A percentile compares a stretch with the other conserved stretches of the same genome.
Conservation (phyloP, 2,888 invertebrate genomes). For the Sphaeridia pumilis region DNA sequence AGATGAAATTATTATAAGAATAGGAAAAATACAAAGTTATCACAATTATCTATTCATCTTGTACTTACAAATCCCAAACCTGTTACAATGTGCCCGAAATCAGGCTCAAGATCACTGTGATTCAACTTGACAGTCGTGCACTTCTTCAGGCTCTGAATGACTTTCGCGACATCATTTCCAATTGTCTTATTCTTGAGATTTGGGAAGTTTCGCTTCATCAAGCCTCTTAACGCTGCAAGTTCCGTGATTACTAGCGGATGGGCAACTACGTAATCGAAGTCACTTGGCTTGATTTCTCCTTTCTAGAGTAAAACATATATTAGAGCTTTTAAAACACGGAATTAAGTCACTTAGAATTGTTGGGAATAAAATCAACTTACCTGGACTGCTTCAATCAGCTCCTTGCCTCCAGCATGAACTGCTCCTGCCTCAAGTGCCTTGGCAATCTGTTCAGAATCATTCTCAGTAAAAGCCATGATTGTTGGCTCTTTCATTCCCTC, state of each 20-base stretch:
- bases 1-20: slow-evolving; percentile 5
- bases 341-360: slow-evolving; percentile 47
- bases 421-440: slow-evolving; percentile 58
- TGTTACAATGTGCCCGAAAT: slow-evolving; percentile 56
- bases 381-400: slow-evolving; percentile 63
- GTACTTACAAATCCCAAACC: slow-evolving; percentile 56
- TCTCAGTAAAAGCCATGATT: slow-evolving; percentile 62
- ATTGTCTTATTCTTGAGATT: slow-evolving; percentile 46
- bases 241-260: slow-evolving; percentile 71
- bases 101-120: slow-evolving; percentile 53
- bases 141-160: slow-evolving; percentile 53
- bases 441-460: slow-evolving; percentile 45
- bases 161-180: slow-evolving; percentile 49
- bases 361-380: slow-evolving; percentile 40
- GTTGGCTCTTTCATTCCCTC: slow-evolving; percentile 50
- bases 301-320: slow-evolving; percentile 32
- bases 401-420: slow-evolving; percentile 55
- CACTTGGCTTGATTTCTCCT: slow-evolving; percentile 40
- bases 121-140: slow-evolving; percentile 57
- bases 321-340: slow-evolving; percentile 3
- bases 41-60: not conserved
- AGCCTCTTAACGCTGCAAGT: slow-evolving; percentile 58
- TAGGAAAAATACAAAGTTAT: slow-evolving; percentile 1
- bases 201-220: slow-evolving; percentile 67
- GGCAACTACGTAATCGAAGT: slow-evolving; percentile 62